Evolutionary conservation across 2,888 invertebrate species (phyloP), one percentile per base, ranked within the genome.

Genomic region (Xylophagus ater): DNA sequence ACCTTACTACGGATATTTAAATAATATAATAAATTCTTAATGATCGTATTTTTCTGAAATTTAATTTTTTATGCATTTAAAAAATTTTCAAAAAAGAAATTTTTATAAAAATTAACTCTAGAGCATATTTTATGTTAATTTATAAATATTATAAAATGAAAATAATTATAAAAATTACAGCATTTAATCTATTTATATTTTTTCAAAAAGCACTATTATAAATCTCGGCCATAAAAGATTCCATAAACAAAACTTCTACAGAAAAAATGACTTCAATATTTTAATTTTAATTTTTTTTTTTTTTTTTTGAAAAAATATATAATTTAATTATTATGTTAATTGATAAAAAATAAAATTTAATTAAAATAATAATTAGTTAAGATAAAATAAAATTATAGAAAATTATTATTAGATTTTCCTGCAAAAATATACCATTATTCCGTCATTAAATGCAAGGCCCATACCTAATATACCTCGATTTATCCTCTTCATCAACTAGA

Each of bases 401-500:
- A 18, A 17, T 10, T 38, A 17, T 10, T 13, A 40, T 28, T 24
- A 8, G 6, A 20, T 13, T 10, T 18, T 19, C 18, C 18, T 40
- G 13, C 14, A 4, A 12, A 18, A 41, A 45, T 45, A 54, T 54
- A 54, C 51, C 54, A 54, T 51, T 51, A 60, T 63, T 61, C 62
- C 63, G 56, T 63, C 64, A 63, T 62, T 61, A 69, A 59, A 56
- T 62, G 62, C 56, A 47, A 15, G 70, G 72, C 75, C 76, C 75
- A 70, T 76, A 76, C 75, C 75, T 76, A 74, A 69, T 75, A 69
- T 76, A 83, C 83, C 83, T 83, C 68, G 83, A 83, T 70, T 85
- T 84, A 70, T 86, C 86, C 65, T 88, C 87, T 66, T 88, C 86
- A 56, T 87, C 86, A 63, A 53, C 57, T 12, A 17, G 3, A 57